Base-by-base conservation (phyloP, 2,888 invertebrate species). In the Orthonevra nobilis region DNA sequence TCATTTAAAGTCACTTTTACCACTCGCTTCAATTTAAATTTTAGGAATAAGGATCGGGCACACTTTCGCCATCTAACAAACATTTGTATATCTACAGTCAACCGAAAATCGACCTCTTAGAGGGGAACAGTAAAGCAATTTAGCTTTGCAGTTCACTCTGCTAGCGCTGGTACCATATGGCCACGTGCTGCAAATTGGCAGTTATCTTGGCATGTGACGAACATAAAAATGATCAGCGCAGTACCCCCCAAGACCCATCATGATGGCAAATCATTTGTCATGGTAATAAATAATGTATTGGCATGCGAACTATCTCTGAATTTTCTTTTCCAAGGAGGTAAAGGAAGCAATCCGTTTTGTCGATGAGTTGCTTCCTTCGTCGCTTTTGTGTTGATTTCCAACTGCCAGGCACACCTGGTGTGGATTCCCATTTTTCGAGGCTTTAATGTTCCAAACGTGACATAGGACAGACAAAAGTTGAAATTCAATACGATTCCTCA, bases 281-380 rank as follows among this genome's bases (percentile, higher is more conserved):
- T 64, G 64, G 52, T 32, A 64, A 64, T 64, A 64, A 64, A 64
- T 64, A 64, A 64, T 64, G 54, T 42, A 64, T 64, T 52, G 64
- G 42, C 64, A 64, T 52, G 64, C 42, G 52, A 64, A 64, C 52
- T 64, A 64, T 50, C 42, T 44, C 42, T 17, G 34, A 64, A 54
- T 34, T 42, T 42, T 42, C 32, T 34, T n/a, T 52, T 12, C 42
- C 52, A 32, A 52, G 40, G 34, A 42, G 44, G 34, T 34, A 34
- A 32, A 52, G 40, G 34, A 42, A 54, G 34, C 42, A 34, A 52
- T 32, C 26, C 23, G 15, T n/a, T 32, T 34, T 64, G 52, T 44
- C n/a, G 32, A 63, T 63, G 50, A 40, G 30, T 50, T 63, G 63
- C 63, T 63, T 63, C 38, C 50, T n/a, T 23, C 6, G 20, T 30